Percentiles rank a stretch among this genome's conserved stretches.
Evolutionary conservation across 1,140 invertebrate species (phyloP).

Genomic region (Halesus radiatus): DNA sequence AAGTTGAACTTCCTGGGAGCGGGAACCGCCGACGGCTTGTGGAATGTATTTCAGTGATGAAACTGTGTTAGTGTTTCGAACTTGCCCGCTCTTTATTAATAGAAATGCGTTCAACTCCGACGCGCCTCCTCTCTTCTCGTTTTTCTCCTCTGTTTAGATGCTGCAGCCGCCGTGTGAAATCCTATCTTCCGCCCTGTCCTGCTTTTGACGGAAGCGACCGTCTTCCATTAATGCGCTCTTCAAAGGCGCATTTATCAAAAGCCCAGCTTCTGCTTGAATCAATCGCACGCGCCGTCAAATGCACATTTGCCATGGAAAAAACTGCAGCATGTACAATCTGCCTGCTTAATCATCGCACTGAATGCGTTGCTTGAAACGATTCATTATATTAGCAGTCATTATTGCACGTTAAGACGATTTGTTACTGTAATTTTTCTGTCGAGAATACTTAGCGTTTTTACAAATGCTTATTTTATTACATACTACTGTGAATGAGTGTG

Average conservation of each 20-base stretch:
- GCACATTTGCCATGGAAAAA: background rate
- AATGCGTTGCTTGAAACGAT: too few relatives aligned
- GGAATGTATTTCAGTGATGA: constrained; percentile 27
- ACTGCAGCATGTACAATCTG: too few relatives aligned
- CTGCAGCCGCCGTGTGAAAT: background rate
- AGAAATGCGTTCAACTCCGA: constrained; percentile 19
- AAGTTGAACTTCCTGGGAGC: background rate
- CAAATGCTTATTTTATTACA: too few relatives aligned
- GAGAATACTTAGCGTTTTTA: too few relatives aligned
- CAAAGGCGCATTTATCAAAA: constrained; percentile 24
- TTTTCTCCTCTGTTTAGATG: constrained; percentile 4
- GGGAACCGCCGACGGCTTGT: background rate
- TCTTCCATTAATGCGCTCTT: constrained; percentile 3
- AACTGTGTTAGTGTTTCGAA: constrained; percentile 37
- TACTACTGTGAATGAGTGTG: too few relatives aligned
- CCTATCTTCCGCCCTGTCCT: constrained; percentile 20
- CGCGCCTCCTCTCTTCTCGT: constrained; percentile 12
- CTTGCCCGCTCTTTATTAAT: constrained; percentile 28
- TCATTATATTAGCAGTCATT: too few relatives aligned
- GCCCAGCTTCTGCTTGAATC: background rate
- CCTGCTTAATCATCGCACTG: too few relatives aligned
- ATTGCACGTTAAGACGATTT: too few relatives aligned
- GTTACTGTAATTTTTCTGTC: too few relatives aligned
- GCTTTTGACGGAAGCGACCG: constrained; percentile 12
- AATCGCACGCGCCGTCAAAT: background rate